Evolutionary conservation across 2,113 vertebrate genomes (phyloP).

Genomic region (Hippolais icterina): DNA sequence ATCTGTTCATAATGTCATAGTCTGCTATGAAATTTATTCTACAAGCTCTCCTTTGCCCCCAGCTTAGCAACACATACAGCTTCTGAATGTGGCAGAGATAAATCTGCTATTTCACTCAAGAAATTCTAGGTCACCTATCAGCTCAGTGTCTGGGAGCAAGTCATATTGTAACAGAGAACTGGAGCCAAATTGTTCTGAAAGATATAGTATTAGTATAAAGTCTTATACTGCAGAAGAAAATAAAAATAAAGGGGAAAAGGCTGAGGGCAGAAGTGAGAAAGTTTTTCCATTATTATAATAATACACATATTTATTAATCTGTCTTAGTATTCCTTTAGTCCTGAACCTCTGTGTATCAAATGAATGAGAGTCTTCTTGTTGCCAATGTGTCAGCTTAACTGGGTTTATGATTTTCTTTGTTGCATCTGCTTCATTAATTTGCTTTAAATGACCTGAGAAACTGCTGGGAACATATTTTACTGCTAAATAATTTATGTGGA

Average conservation of each 20-base stretch:
- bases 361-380: not conserved
- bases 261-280: not conserved
- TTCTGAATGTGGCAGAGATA: not conserved
- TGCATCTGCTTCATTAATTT: slow-evolving; percentile 15
- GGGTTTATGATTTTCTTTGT: not conserved
- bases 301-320: not conserved
- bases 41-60: not conserved
- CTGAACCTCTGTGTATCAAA: not conserved
- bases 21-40: not conserved
- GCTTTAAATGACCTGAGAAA: slow-evolving; percentile 3
- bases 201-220: not conserved
- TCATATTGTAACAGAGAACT: not conserved
- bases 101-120: not conserved
- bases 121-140: not conserved
- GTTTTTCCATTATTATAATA: not conserved
- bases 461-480: not conserved
- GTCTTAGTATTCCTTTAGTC: not conserved
- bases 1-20: not conserved
- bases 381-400: not conserved
- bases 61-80: not conserved
- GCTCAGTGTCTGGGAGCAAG: not conserved
- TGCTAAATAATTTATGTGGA: not conserved
- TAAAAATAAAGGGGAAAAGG: not conserved
- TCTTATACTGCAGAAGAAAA: not conserved
- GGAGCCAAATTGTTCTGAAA: not conserved